These are phyloP conservation scores for Notoglanidium macrostoma DNA, from an alignment of 2,797 vertebrate species.

Conservation along the genomic window DNA sequence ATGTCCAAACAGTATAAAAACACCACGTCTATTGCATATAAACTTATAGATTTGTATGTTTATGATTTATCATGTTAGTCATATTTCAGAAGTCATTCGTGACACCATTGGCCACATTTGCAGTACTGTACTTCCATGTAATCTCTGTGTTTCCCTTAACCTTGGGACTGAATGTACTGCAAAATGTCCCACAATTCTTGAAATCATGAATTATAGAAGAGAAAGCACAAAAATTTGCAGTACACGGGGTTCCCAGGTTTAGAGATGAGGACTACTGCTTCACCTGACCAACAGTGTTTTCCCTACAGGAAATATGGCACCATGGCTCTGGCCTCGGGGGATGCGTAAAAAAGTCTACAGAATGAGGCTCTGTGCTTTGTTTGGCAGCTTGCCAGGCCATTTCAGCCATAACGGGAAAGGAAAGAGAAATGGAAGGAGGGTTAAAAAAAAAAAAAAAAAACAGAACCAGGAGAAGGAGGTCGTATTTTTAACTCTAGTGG, in stretches of 20 bases:
- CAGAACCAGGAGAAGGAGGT: slow-evolving; percentile 59
- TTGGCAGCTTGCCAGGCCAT: slow-evolving; percentile 70
- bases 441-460: slow-evolving; percentile 20
- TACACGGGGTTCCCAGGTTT: neutral
- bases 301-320: slow-evolving; percentile 41
- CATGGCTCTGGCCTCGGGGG: slow-evolving; percentile 52
- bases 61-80: neutral
- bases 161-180: neutral
- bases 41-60: neutral
- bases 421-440: slow-evolving; percentile 52
- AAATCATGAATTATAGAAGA: neutral
- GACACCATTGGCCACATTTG: neutral
- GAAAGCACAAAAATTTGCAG: neutral
- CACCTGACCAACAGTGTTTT: slow-evolving; percentile 17
- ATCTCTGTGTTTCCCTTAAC: neutral
- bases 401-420: slow-evolving; percentile 59
- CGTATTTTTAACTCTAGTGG: slow-evolving; percentile 69
- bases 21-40: neutral
- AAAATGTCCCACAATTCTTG: neutral
- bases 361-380: slow-evolving; percentile 70
- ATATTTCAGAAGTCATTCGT: neutral
- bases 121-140: neutral
- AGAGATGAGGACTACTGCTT: neutral
- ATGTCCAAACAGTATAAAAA: neutral
- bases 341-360: slow-evolving; percentile 51